Evolutionary conservation across 2,888 invertebrate genomes (phyloP).

Genomic region (Limnephilus auricula): DNA sequence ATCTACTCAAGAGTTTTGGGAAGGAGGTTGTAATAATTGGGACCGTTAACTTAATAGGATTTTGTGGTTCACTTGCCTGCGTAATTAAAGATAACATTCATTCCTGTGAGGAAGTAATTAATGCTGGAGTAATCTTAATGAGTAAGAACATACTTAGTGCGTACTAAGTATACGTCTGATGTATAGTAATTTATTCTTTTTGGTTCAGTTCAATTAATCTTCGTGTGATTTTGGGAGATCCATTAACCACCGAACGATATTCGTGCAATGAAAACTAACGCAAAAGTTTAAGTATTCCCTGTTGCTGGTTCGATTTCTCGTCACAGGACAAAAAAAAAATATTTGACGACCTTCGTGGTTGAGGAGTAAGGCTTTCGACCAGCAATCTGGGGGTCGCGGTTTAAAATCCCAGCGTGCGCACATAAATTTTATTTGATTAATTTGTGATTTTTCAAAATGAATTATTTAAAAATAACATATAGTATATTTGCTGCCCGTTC

Average conservation of each 20-base stretch:
- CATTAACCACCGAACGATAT: neutral
- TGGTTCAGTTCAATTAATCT: neutral
- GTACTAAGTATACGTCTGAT: neutral
- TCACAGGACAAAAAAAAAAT: too few relatives aligned
- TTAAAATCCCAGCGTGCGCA: too few relatives aligned
- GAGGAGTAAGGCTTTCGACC: too few relatives aligned
- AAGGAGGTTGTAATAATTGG: neutral
- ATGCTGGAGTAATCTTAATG: neutral
- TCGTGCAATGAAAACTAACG: neutral
- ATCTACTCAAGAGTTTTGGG: neutral
- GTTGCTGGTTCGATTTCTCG: too few relatives aligned
- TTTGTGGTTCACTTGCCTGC: constrained; percentile 2
- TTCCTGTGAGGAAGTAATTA: neutral
- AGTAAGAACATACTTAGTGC: neutral
- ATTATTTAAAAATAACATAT: too few relatives aligned
- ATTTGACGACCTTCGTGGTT: too few relatives aligned
- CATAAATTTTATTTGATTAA: too few relatives aligned
- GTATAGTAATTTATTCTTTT: neutral
- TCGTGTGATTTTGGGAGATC: too few relatives aligned
- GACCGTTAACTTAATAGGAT: neutral
- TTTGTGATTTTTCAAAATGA: too few relatives aligned
- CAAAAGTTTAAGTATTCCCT: neutral
- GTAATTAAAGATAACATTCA: neutral
- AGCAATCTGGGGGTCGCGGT: too few relatives aligned
- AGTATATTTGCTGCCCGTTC: too few relatives aligned